phyloP scores from a whole-genome alignment of 2,113 vertebrate genomes.

The Crotophaga sulcirostris region DNA sequence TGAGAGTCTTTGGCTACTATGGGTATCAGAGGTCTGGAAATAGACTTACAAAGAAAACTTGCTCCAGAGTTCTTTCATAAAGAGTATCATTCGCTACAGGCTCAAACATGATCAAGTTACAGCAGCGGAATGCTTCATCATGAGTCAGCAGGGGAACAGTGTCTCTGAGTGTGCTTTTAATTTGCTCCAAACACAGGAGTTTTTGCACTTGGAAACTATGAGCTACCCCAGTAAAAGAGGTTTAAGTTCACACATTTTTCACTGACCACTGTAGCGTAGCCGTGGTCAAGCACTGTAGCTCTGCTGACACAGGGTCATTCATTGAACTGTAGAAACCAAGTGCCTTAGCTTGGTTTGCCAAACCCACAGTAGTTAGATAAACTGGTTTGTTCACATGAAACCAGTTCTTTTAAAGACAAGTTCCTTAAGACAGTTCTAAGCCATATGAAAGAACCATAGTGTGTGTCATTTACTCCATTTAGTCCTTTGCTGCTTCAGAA shows the following conservation, averaged over 20 bases:
- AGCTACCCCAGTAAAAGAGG: background rate
- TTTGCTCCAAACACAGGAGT: background rate
- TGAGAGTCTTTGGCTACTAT: background rate
- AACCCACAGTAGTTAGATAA: background rate
- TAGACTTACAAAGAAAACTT: background rate
- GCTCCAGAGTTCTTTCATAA: background rate
- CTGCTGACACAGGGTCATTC: background rate
- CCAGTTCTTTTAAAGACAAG: background rate
- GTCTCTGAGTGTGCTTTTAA: background rate
- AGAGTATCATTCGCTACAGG: background rate
- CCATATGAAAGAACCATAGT: background rate
- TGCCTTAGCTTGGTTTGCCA: background rate
- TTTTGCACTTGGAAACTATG: background rate
- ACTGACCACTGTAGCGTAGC: background rate
- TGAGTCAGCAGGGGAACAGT: background rate
- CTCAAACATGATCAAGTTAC: background rate
- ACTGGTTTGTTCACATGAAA: background rate
- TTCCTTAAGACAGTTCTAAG: background rate
- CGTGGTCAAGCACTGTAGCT: background rate
- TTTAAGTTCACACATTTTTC: background rate
- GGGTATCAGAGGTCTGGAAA: background rate
- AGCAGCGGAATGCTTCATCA: background rate
- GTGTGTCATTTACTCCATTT: background rate
- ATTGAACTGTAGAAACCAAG: background rate
- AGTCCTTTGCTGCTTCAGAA: background rate